Conservation (phyloP, 2,888 invertebrate species). For the Poecilus cupreus region DNA sequence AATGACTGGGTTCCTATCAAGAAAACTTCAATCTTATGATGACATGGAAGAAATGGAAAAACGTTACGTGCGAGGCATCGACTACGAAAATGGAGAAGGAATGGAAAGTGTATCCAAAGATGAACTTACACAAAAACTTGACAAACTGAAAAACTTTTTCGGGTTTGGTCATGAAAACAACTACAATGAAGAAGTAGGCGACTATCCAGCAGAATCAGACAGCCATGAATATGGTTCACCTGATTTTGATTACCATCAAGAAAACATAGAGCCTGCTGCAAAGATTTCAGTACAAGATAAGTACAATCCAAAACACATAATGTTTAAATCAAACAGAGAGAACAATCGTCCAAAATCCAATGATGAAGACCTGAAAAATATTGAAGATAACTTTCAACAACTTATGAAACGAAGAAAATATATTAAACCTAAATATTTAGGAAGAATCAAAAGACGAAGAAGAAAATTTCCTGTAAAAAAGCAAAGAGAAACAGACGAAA, state of each 20-base stretch:
- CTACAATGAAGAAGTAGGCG: conserved; percentile 34
- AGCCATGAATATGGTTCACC: background rate
- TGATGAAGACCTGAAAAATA: too few species aligned
- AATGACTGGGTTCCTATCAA: background rate
- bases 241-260: background rate
- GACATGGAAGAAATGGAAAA: conserved; percentile 20
- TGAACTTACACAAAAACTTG: background rate
- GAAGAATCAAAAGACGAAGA: background rate
- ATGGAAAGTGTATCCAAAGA: background rate
- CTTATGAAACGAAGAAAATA: too few species aligned
- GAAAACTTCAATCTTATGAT: background rate
- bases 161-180: conserved; percentile 40
- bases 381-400: too few species aligned
- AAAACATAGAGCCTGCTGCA: too few species aligned
- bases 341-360: too few species aligned
- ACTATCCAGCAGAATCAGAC: conserved; percentile 20
- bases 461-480: background rate
- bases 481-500: too few species aligned
- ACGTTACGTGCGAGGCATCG: background rate
- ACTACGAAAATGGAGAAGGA: conserved; percentile 28
- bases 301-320: background rate
- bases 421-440: too few species aligned
- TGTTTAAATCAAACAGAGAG: background rate
- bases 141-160: conserved; percentile 32
- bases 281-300: too few species aligned